Evolutionary conservation across 2,888 invertebrate species (phyloP), one percentile per base, ranked within the genome.

Genomic region (Malthinus flaveolus): DNA sequence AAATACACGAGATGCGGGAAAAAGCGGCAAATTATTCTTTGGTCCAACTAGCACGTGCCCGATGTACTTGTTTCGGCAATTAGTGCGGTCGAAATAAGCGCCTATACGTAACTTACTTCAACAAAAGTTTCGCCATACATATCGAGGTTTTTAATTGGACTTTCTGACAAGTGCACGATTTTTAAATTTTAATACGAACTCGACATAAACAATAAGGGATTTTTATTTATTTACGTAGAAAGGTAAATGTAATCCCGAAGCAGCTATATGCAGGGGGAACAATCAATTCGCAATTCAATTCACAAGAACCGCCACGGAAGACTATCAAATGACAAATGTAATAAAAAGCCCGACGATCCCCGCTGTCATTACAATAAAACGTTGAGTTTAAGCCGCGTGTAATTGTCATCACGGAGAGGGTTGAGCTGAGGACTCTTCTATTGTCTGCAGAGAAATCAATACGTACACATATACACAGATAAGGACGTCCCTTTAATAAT

Each of bases 251-350:
- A 64, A 61, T 62, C 56, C 58, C 49, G 56, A 52, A 58, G 56
- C 63, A 46, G 45, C 32, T 23, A 49, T 13, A 48, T 52, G n/a
- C 51, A 53, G 64, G 65, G 66, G 61, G 66, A 68, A 67, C 67
- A 67, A 70, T 70, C 69, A 69, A 68, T 68, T 68, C 65, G 53
- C 64, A 62, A 66, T 68, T 68, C 62, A 64, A 65, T 66, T 64
- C 65, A 51, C 60, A 64, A 61, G 61, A 62, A 59, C 61, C 59
- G 60, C 65, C 46, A 54, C 62, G 64, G 73, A 73, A 73, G 71
- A 72, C 73, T 73, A 74, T 74, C 73, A 72, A 73, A 74, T 74
- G 73, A 75, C 73, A 72, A 74, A 74, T 71, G 73, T 73, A 74
- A 74, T 74, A 73, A 74, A 62, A 73, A 71, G 69, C 70, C 64